Percentiles rank a stretch among this genome's conserved stretches.
These are phyloP conservation scores for Cephus pygmeus DNA, from an alignment of 2,888 invertebrate species.

Conservation along the genomic window DNA sequence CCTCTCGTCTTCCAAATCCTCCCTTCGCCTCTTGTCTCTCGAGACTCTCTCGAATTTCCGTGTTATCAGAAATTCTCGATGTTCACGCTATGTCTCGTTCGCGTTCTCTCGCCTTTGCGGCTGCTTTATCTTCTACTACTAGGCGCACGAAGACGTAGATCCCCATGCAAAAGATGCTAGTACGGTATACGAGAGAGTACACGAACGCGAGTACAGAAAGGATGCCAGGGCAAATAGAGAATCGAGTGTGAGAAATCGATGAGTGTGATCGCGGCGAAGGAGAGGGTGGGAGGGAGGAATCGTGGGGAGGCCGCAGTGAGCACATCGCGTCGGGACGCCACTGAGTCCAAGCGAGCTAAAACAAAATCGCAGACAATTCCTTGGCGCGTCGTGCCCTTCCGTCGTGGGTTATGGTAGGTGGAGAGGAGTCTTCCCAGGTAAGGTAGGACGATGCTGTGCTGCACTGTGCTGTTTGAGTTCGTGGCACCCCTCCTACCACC, in stretches of 20 bases:
- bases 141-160: neutral
- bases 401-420: neutral
- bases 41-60: neutral
- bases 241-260: constrained; percentile 61
- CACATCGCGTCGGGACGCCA: constrained; percentile 25
- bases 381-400: constrained; percentile 49
- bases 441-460: neutral
- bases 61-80: constrained; percentile 8
- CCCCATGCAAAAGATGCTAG: neutral
- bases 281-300: neutral
- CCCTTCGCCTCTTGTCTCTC: constrained; percentile 1
- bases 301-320: constrained; percentile 17
- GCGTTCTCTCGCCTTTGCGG: neutral
- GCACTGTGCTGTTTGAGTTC: neutral
- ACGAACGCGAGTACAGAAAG: neutral
- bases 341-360: constrained; percentile 42
- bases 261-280: constrained; percentile 56
- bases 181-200: neutral
- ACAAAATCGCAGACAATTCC: constrained; percentile 62
- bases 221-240: constrained; percentile 20
- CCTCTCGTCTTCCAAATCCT: constrained; percentile 20
- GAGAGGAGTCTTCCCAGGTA: neutral
- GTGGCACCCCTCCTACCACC: constrained; percentile 3
- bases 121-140: neutral
- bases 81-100: constrained; percentile 20